Evolutionary conservation across 30 jellyfish, hydroid and myxozoan genomes (phyloP), one percentile per base, ranked within the genome.

Genomic region (Rhopilema esculentum): DNA sequence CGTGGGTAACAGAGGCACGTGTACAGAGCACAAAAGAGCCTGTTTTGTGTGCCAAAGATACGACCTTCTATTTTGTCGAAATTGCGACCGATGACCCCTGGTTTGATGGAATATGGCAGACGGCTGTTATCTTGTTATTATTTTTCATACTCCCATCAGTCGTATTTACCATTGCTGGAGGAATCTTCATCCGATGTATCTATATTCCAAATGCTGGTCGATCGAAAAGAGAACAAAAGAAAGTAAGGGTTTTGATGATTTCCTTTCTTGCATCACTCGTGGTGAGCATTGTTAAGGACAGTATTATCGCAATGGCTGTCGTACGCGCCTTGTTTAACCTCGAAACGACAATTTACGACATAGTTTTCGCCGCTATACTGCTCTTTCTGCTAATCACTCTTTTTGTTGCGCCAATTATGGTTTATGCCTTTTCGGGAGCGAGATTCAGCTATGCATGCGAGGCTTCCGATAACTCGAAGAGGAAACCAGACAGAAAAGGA

Each of bases 1-100:
- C 92, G 0, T 85, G 94, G 94, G 84, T 85, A 49, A 85, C 70
- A 22, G 88, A 85, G 24, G 94, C 94, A 30, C 40, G 88, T 48
- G 57, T 49, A 17, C 94, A 85, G 52, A 61, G 94, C 48, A 73
- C 83, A 1, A 85, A 75, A 85, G 94, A 85, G 66, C 94, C 94
- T 26, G 61, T 85, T 23, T 27, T 85, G 32, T 75, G 76, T 65
- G 52, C 87, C 65, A 75, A 78, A 12, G 94, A 85, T 1, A 18
- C 77, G 16, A 27, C 22, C 30, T 85, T 85, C 63, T 9, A 32
- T 21, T 27, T 66, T 30, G 67, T 85, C 16, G 86, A 69, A 33
- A 51, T 85, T 22, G 16, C 77, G 22, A 26, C 69, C 28, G 83
- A 63, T 9, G 84, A 75, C 19, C 1, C 88, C 19, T 85, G 88